These are phyloP conservation scores for Crioceris asparagi DNA, from an alignment of 2,888 invertebrate genomes.

Conservation along the genomic window DNA sequence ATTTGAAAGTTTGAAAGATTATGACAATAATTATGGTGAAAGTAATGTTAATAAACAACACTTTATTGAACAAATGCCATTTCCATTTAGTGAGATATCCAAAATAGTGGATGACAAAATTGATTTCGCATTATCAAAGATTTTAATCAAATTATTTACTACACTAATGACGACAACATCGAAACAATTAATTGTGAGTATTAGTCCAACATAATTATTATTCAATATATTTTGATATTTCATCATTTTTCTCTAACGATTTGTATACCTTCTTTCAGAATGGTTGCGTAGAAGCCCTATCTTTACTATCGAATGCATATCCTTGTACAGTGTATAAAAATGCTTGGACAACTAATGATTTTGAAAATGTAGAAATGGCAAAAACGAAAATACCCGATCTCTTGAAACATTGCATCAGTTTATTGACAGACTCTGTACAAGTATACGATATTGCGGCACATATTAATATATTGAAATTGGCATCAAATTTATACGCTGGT, in stretches of 20 bases:
- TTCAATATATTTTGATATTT: slow-evolving; percentile 25
- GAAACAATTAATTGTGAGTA: slow-evolving; percentile 56
- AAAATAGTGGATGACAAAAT: slow-evolving; percentile 25
- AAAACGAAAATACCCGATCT: slow-evolving; percentile 26
- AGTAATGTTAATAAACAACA: slow-evolving; percentile 34
- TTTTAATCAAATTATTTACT: slow-evolving; percentile 42
- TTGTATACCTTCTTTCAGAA: slow-evolving; percentile 34
- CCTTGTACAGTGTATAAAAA: slow-evolving; percentile 54
- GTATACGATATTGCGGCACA: slow-evolving; percentile 45
- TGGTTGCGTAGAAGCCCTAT: slow-evolving; percentile 60
- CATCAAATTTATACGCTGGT: slow-evolving; percentile 49
- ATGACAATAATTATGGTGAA: slow-evolving; percentile 16
- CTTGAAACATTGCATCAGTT: slow-evolving; percentile 32
- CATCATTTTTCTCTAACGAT: neutral
- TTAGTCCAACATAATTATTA: slow-evolving; percentile 5
- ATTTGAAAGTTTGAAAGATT: slow-evolving; percentile 15
- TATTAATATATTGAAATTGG: slow-evolving; percentile 40
- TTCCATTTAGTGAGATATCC: slow-evolving; percentile 38
- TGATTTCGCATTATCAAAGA: slow-evolving; percentile 47
- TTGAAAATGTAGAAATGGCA: slow-evolving; percentile 6
- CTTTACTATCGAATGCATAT: slow-evolving; percentile 52
- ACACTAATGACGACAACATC: slow-evolving; percentile 51
- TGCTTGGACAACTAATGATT: slow-evolving; percentile 48
- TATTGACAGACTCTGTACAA: slow-evolving; percentile 42
- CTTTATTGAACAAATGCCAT: slow-evolving; percentile 42